Percentiles rank a stretch among this genome's conserved stretches.
phyloP scores from a whole-genome alignment of 2,888 invertebrate species.

The Eucera pruinosa region DNA sequence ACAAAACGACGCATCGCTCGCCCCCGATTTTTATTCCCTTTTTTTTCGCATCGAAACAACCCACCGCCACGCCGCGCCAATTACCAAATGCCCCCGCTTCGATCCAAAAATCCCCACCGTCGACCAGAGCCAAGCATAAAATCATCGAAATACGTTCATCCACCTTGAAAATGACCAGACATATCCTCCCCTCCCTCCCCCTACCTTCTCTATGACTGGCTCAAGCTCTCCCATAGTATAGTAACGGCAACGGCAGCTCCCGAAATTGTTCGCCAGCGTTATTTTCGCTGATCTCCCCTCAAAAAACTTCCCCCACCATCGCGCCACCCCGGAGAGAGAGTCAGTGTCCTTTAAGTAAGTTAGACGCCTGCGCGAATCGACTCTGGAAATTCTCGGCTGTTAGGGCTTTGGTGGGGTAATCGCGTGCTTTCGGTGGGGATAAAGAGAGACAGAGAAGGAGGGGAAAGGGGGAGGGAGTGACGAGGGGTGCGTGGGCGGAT shows the following conservation, averaged over 20 bases:
- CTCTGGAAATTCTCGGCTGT: constrained; percentile 67
- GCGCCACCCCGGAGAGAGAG: constrained; percentile 66
- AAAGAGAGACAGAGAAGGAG: constrained; percentile 36
- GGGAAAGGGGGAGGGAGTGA: constrained; percentile 44
- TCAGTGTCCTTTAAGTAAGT: constrained; percentile 82
- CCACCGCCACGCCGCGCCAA: no score
- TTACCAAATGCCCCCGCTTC: constrained; percentile 17
- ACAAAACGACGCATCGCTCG: constrained; percentile 6
- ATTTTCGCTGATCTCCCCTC: constrained; percentile 66
- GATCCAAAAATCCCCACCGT: constrained; percentile 28
- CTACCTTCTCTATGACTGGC: no score
- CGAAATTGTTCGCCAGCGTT: constrained; percentile 66
- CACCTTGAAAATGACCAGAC: constrained; percentile 60
- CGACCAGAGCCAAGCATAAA: constrained; percentile 26
- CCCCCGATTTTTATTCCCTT: constrained; percentile 27
- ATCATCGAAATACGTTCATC: constrained; percentile 59
- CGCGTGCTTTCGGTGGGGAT: no score
- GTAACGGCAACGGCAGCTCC: no score
- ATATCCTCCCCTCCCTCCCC: constrained; percentile 23
- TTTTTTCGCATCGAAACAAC: constrained; percentile 28
- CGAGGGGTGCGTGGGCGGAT: constrained; percentile 50
- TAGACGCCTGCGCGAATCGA: constrained; percentile 77
- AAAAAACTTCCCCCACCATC: constrained; percentile 52
- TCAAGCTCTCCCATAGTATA: constrained; percentile 48
- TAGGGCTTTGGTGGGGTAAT: not conserved